phyloP scores from a whole-genome alignment of 2,888 invertebrate species.

The Drosophila ochracea region DNA sequence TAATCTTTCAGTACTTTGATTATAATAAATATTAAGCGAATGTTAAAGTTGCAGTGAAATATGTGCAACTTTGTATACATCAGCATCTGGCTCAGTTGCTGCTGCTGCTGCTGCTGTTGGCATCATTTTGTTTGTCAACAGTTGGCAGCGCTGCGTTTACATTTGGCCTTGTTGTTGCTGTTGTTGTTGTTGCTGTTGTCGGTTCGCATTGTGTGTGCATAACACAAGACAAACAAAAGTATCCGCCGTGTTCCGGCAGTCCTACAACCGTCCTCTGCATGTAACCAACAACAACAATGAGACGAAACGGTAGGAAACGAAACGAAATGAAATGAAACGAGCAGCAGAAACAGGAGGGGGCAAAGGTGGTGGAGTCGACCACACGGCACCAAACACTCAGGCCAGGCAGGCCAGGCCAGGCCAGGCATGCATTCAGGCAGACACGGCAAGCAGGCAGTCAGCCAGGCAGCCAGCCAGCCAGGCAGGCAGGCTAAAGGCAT shows the following conservation, averaged over 20 bases:
- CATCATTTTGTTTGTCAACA: slow-evolving; percentile 55
- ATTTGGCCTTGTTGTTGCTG: slow-evolving; percentile 32
- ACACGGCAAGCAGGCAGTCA: slow-evolving; percentile 2
- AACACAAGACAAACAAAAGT: slow-evolving; percentile 36
- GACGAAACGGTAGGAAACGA: slow-evolving; percentile 18
- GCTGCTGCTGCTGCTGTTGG: slow-evolving; percentile 17
- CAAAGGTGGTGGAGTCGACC: slow-evolving; percentile 11
- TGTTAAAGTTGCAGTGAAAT: slow-evolving; percentile 18
- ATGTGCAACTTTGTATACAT: neutral
- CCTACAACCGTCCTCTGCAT: slow-evolving; percentile 35
- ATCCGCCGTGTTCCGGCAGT: slow-evolving; percentile 35
- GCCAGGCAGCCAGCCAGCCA: slow-evolving; percentile 16
- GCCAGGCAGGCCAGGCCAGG: slow-evolving; percentile 9
- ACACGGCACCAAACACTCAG: slow-evolving; percentile 19
- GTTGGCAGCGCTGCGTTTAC: slow-evolving; percentile 42
- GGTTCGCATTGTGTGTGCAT: slow-evolving; percentile 39
- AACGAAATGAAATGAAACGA: slow-evolving; percentile 32
- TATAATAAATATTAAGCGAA: slow-evolving; percentile 2
- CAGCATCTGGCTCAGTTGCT: neutral
- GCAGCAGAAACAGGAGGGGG: neutral
- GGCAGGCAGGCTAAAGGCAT: slow-evolving; percentile 39
- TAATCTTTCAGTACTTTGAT: neutral
- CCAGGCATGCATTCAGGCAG: slow-evolving; percentile 42
- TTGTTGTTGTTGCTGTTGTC: slow-evolving; percentile 10
- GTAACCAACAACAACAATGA: slow-evolving; percentile 31